Percentiles rank a stretch among this genome's conserved stretches.
Evolutionary conservation across 1,140 invertebrate genomes (phyloP).

Genomic region (Hydropsyche tenuis): DNA sequence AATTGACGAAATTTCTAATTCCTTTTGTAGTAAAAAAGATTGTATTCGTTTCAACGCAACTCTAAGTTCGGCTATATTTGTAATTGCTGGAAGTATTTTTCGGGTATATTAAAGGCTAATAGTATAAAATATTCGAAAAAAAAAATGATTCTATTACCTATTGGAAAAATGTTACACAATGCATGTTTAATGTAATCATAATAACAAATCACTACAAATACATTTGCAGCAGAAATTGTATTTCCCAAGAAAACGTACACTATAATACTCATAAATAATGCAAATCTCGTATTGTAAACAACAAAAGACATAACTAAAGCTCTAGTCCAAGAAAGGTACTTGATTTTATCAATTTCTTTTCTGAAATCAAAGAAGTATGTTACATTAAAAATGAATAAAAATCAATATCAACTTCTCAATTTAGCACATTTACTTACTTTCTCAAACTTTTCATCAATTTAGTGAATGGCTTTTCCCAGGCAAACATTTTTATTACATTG

Average conservation of each 20-base stretch:
- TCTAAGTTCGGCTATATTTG: conserved; percentile 30
- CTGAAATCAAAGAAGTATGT: conserved; percentile 31
- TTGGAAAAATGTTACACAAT: conserved; percentile 40
- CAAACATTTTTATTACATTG: conserved; percentile 70
- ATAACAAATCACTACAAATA: conserved; percentile 41
- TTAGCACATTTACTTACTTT: conserved; percentile 45
- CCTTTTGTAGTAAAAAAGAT: conserved; percentile 41
- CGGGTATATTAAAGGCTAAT: background rate
- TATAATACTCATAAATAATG: conserved; percentile 40
- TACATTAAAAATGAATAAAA: background rate
- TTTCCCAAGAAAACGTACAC: conserved; percentile 43
- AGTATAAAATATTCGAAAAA: no score
- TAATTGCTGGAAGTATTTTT: conserved; percentile 37
- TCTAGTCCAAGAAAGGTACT: conserved; percentile 29
- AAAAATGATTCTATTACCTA: no score
- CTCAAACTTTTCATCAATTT: conserved; percentile 52
- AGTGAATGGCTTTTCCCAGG: conserved; percentile 66
- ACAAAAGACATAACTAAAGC: conserved; percentile 38
- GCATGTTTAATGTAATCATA: conserved; percentile 37
- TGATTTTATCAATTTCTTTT: conserved; percentile 45
- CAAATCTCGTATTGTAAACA: conserved; percentile 34
- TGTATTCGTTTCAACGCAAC: conserved; percentile 42
- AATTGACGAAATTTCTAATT: conserved; percentile 21
- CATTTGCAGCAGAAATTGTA: conserved; percentile 39
- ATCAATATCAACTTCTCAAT: background rate